phyloP scores from a whole-genome alignment of 1,140 invertebrate species.

The Pogonomyrmex californicus region DNA sequence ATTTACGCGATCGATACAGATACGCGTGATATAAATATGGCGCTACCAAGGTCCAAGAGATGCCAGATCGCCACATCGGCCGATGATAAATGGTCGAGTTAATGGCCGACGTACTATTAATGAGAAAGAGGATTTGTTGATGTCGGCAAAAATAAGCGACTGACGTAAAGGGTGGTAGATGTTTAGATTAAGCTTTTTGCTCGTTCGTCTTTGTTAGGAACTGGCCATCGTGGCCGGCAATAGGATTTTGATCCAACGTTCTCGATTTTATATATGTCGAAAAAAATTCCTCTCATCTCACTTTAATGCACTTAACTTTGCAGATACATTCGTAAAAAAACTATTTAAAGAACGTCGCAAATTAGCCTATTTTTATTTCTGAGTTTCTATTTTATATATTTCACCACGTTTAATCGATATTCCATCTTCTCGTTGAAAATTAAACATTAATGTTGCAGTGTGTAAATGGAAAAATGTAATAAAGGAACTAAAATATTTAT shows the following conservation, averaged over 20 bases:
- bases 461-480: background rate
- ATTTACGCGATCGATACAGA: conserved; percentile 74
- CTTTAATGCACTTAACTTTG: background rate
- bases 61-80: conserved; percentile 61
- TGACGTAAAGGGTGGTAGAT: conserved; percentile 38
- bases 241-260: background rate
- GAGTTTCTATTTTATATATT: background rate
- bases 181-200: conserved; percentile 41
- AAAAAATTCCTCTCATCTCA: background rate
- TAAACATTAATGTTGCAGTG: background rate
- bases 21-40: conserved; percentile 63
- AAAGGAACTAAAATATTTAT: background rate
- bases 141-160: conserved; percentile 54
- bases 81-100: conserved; percentile 71
- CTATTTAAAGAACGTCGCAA: background rate
- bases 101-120: conserved; percentile 71
- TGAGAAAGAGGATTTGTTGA: conserved; percentile 62
- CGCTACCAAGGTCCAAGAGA: conserved; percentile 49
- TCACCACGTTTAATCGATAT: background rate
- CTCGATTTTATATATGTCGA: background rate
- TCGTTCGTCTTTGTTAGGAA: conserved; percentile 23
- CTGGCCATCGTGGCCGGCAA: background rate
- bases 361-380: background rate
- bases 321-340: background rate
- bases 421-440: background rate